Evolutionary conservation across 23 tunicate genomes (phyloP).

Genomic region (Pegea sp.): DNA sequence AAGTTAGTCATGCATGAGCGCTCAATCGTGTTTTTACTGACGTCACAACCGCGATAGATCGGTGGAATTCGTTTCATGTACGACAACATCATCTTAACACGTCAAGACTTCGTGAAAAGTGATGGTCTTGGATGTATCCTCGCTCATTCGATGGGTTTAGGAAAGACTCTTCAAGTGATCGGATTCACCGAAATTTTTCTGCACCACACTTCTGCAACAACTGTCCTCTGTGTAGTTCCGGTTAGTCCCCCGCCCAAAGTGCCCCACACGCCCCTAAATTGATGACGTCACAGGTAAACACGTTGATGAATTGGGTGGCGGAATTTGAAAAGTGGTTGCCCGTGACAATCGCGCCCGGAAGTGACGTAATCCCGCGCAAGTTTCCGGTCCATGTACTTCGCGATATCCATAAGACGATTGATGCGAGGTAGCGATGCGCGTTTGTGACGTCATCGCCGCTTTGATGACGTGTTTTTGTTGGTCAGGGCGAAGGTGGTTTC

Average conservation of each 20-base stretch:
- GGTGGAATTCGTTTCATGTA: constrained; percentile 97
- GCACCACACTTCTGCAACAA: constrained; percentile 43
- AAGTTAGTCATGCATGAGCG: constrained; percentile 12
- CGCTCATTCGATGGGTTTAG: constrained; percentile 97
- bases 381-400: constrained; percentile 45
- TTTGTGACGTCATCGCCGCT: too few relatives aligned
- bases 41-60: constrained; percentile 13
- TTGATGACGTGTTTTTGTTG: not conserved
- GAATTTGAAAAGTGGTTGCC: constrained; percentile 97
- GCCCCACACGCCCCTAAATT: too few relatives aligned
- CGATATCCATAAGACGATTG: constrained; percentile 61
- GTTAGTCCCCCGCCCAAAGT: too few relatives aligned
- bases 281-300: constrained; percentile 45
- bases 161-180: constrained; percentile 90
- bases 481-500: constrained; percentile 53
- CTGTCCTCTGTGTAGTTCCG: constrained; percentile 84
- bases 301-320: constrained; percentile 74
- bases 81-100: constrained; percentile 79
- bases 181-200: constrained; percentile 79
- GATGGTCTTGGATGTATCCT: constrained; percentile 81
- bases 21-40: not conserved
- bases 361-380: constrained; percentile 14
- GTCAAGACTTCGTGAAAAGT: constrained; percentile 31
- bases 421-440: constrained; percentile 39
- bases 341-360: constrained; percentile 1